phyloP scores from a whole-genome alignment of 2,797 vertebrate genomes.

The Margarornis squamiger region DNA sequence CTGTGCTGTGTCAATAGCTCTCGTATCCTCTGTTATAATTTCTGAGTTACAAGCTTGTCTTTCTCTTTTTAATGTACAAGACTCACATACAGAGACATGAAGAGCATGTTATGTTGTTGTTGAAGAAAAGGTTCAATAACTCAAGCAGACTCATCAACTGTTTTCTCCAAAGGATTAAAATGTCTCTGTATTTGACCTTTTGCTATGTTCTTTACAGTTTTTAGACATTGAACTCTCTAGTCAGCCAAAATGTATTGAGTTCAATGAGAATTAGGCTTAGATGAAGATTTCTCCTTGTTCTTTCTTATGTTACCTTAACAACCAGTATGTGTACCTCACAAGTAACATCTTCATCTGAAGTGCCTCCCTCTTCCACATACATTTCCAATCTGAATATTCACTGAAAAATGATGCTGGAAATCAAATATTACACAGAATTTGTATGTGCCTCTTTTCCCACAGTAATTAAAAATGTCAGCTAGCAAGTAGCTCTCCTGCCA shows the following conservation, averaged over 20 bases:
- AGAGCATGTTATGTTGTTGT: background rate
- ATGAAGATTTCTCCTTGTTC: background rate
- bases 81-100: rapidly evolving
- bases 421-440: background rate
- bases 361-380: background rate
- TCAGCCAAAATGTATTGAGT: background rate
- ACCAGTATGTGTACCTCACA: background rate
- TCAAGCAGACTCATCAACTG: background rate
- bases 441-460: background rate
- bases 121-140: background rate
- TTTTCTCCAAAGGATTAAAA: background rate
- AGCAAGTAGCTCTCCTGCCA: background rate
- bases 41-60: background rate
- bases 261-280: background rate
- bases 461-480: background rate
- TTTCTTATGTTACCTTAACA: slow-evolving; percentile 21
- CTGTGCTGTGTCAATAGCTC: background rate
- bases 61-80: background rate
- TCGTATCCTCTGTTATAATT: background rate
- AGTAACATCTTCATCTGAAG: background rate
- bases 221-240: background rate
- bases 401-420: background rate
- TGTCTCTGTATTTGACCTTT: background rate
- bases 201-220: background rate
- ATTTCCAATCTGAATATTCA: background rate